These are phyloP conservation scores for Adelosebastes latens DNA, from an alignment of 2,797 vertebrate genomes.

Conservation along the genomic window DNA sequence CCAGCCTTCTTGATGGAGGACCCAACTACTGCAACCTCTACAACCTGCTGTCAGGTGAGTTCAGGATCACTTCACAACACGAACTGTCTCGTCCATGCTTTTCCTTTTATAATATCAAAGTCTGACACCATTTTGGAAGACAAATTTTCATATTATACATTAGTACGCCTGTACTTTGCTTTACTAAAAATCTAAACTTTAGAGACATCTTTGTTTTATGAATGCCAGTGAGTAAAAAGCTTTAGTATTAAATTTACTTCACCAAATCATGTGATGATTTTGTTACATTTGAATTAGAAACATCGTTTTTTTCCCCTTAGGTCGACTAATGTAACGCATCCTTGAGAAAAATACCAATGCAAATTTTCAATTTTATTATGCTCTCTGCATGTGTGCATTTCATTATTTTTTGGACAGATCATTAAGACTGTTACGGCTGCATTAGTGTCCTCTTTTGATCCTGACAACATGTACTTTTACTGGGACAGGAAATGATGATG, in stretches of 20 bases:
- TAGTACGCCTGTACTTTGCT: neutral
- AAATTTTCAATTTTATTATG: neutral
- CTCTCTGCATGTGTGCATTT: neutral
- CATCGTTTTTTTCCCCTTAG: neutral
- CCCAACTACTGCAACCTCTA: slow-evolving; percentile 67
- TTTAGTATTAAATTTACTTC: neutral
- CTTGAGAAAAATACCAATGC: neutral
- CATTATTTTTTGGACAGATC: neutral
- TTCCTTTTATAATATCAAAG: neutral
- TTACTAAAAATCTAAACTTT: neutral
- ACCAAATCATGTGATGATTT: neutral
- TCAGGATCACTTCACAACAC: neutral
- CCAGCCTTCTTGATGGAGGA: slow-evolving; percentile 42
- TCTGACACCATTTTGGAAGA: neutral
- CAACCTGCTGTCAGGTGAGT: slow-evolving; percentile 56
- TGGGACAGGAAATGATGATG: neutral
- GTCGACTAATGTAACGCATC: neutral
- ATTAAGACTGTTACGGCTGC: neutral
- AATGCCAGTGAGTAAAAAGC: neutral
- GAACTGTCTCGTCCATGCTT: neutral
- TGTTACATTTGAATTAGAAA: neutral
- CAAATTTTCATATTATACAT: neutral
- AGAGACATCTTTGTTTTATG: neutral
- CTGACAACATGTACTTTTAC: neutral
- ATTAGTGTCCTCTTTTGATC: neutral